Percentiles rank a stretch among this genome's conserved stretches.
Evolutionary conservation across 37 sponge, comb jelly and placozoan species (phyloP).

Genomic region (Aplysina aerophoba): DNA sequence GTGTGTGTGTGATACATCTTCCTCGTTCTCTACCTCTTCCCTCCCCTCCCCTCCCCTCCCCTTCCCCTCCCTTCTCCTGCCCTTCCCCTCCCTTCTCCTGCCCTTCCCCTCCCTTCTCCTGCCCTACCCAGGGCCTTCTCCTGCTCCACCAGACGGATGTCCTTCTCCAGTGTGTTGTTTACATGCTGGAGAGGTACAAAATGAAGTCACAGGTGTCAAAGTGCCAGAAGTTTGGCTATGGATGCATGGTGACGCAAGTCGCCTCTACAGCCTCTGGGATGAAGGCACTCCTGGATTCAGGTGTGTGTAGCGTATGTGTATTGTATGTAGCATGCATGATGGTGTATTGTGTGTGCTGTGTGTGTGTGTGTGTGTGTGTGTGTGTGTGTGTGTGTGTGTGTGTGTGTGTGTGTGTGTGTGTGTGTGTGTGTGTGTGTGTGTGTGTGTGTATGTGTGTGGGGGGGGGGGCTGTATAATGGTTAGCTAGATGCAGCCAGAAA

Average conservation of each 20-base stretch:
- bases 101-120: background rate
- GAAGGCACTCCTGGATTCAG: slow-evolving; percentile 62
- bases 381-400: no score
- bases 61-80: background rate
- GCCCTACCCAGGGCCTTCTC: slow-evolving; percentile 62
- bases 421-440: no score
- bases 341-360: background rate
- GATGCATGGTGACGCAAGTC: slow-evolving; percentile 79
- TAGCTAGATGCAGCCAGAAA: no score
- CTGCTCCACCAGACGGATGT: slow-evolving; percentile 72
- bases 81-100: background rate
- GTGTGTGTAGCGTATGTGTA: no score
- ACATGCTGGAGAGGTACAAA: slow-evolving; percentile 74
- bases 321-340: background rate
- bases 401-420: no score
- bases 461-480: no score
- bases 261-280: slow-evolving; percentile 84
- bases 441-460: no score
- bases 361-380: slow-evolving; percentile 1
- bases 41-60: background rate
- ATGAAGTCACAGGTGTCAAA: slow-evolving; percentile 83
- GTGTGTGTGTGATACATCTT: background rate
- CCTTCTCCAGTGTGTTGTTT: slow-evolving; percentile 65
- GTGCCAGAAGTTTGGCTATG: slow-evolving; percentile 91
- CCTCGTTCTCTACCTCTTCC: background rate